Conservation (phyloP, 2,888 invertebrate species). For the Erannis defoliaria region DNA sequence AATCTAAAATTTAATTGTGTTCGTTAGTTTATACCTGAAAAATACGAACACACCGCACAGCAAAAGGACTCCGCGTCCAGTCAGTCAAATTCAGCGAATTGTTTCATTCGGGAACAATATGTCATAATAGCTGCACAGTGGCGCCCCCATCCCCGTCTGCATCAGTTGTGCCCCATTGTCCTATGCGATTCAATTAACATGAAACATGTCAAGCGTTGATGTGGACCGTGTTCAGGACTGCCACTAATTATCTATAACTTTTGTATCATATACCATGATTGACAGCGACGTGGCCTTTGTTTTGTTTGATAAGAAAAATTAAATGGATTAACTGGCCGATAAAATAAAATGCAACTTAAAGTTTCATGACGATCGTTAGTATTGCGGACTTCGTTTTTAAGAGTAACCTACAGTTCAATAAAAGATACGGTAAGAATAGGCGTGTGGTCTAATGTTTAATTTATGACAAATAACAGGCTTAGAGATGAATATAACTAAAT, state of each 20-base stretch:
- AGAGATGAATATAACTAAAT: too few relatives aligned
- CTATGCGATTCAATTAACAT: conserved; percentile 79
- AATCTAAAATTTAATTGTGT: neutral
- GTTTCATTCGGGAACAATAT: conserved; percentile 76
- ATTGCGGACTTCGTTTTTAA: too few relatives aligned
- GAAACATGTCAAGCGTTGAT: conserved; percentile 79
- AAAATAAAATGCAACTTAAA: too few relatives aligned
- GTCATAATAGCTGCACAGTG: conserved; percentile 73
- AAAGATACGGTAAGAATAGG: too few relatives aligned
- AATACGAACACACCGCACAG: neutral
- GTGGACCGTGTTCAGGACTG: conserved; percentile 67
- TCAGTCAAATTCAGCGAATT: conserved; percentile 65
- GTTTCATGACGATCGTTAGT: too few relatives aligned
- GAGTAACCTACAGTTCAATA: too few relatives aligned
- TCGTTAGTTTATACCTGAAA: neutral
- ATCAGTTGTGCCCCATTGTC: conserved; percentile 70
- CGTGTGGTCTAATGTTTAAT: too few relatives aligned
- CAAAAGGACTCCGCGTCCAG: conserved; percentile 27
- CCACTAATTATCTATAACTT: conserved; percentile 72
- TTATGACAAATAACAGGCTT: too few relatives aligned
- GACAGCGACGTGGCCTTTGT: conserved; percentile 25
- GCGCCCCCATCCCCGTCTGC: conserved; percentile 57
- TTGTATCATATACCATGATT: conserved; percentile 53
- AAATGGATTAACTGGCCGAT: neutral
- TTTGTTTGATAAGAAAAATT: conserved; percentile 1